Evolutionary conservation across 2,113 vertebrate genomes (phyloP), one percentile per base, ranked within the genome.

Genomic region (Psittacara wagleri): DNA sequence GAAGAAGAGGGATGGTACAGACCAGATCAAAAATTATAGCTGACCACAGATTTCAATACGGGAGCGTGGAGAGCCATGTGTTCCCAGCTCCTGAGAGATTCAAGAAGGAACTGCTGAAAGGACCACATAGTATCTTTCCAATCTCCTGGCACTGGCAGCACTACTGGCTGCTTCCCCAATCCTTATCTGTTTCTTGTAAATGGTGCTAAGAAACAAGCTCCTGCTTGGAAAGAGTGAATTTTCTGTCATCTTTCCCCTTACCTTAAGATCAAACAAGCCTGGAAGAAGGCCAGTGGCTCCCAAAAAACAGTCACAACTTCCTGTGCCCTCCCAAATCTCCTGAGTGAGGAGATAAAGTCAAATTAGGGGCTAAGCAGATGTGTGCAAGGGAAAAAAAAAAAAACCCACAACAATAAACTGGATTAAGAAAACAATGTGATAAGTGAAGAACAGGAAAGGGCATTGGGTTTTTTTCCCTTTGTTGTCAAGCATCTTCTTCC

Each of bases 331-430:
- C 20, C 41, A 70, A 59, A 80, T 28, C 24, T 46, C 22, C 13
- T 13, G 37, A 37, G 25, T 73, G 41, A 79, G 22, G 25, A 78
- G 7, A 48, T 11, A 20, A 27, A 43, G 62, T 75, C 37, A 70
- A 81, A 59, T 17, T 48, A 48, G 22, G 63, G 23, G 57, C 63
- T 17, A 4, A 66, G 49, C 37, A 54, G 57, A 77, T 11, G 5
- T 15, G 6, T 41, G 18, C n/a, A 48, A 79, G 5, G 48, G 28
- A 54, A 67, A 33, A 67, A 57, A 54, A 35, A 35, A 33, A n/a
- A 9, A 4, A 0, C 1, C 1, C 33, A 59, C 33, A 33, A 35
- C 7, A 0, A 17, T 33, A 64, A n/a, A 1, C 2, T 9, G 7
- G 14, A 57, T 19, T 10, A 78, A 57, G 35, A 89, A 68, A 73